Percentiles rank a stretch among this genome's conserved stretches.
These are phyloP conservation scores for Oenanthe oenanthe DNA, from an alignment of 2,113 vertebrate species.

Conservation along the genomic window DNA sequence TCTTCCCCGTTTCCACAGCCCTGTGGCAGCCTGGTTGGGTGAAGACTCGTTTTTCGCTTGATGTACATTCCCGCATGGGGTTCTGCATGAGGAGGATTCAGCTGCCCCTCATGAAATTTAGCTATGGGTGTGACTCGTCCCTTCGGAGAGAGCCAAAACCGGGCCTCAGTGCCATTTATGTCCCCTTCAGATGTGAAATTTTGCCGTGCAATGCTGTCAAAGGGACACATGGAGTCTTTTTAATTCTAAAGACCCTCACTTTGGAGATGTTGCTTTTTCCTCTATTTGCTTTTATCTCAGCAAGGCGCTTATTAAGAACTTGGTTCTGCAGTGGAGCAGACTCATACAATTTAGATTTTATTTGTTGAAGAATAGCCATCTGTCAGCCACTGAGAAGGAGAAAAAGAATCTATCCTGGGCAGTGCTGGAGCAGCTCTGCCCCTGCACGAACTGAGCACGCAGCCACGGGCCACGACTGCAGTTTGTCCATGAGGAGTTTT, in stretches of 20 bases:
- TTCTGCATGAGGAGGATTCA: neutral
- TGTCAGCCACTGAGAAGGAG: slow-evolving; percentile 57
- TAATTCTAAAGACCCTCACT: neutral
- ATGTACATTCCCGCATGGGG: neutral
- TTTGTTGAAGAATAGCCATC: slow-evolving; percentile 57
- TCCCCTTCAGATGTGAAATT: neutral
- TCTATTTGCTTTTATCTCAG: slow-evolving; percentile 61
- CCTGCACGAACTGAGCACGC: accelerated
- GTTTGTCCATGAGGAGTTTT: neutral
- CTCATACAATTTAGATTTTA: slow-evolving; percentile 47
- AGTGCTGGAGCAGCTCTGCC: neutral
- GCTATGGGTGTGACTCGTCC: neutral
- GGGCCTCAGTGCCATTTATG: neutral
- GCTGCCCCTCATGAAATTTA: neutral
- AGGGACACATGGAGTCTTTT: slow-evolving; percentile 12
- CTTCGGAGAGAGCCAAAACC: neutral
- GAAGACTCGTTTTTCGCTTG: neutral
- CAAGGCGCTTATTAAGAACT: slow-evolving; percentile 41
- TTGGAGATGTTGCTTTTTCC: slow-evolving; percentile 18
- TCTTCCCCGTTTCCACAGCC: neutral
- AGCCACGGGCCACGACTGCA: accelerated
- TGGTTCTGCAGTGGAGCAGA: neutral
- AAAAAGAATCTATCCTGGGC: neutral
- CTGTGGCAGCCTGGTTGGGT: neutral
- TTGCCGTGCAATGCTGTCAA: neutral